Evolutionary conservation across 1,140 invertebrate genomes (phyloP).

Genomic region (Conus betulinus): DNA sequence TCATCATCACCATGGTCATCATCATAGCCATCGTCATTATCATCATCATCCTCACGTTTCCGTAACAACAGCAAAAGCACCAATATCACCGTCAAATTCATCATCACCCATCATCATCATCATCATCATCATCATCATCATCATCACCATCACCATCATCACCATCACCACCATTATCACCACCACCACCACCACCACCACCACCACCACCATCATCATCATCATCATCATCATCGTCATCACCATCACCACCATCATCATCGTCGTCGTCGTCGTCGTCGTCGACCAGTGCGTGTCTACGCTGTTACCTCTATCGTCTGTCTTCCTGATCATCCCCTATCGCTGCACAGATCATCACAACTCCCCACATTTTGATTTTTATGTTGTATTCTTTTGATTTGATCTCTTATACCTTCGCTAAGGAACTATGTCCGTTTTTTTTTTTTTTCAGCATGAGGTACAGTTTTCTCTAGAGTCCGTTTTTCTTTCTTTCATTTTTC

Average conservation of each 20-base stretch:
- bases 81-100: not conserved
- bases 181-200: not conserved
- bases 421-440: no score
- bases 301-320: not conserved
- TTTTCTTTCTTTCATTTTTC: no score
- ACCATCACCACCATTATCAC: not conserved
- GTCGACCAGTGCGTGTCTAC: not conserved
- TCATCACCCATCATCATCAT: conserved; percentile 6
- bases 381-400: not conserved
- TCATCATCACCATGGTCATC: not conserved
- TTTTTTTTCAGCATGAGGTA: no score
- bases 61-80: no score
- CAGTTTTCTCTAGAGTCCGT: no score
- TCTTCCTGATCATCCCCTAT: not conserved
- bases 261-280: not conserved
- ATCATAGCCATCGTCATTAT: no score
- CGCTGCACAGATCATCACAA: not conserved
- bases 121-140: not conserved
- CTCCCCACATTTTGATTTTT: not conserved
- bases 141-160: not conserved
- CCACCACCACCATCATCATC: not conserved
- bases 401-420: not conserved
- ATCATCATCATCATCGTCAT: conserved; percentile 7
- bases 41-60: not conserved
- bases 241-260: conserved; percentile 5